A percentile compares a stretch with the other conserved stretches of the same genome.
Conservation (phyloP, 1,140 invertebrate species). For the Archivesica marissinica region DNA sequence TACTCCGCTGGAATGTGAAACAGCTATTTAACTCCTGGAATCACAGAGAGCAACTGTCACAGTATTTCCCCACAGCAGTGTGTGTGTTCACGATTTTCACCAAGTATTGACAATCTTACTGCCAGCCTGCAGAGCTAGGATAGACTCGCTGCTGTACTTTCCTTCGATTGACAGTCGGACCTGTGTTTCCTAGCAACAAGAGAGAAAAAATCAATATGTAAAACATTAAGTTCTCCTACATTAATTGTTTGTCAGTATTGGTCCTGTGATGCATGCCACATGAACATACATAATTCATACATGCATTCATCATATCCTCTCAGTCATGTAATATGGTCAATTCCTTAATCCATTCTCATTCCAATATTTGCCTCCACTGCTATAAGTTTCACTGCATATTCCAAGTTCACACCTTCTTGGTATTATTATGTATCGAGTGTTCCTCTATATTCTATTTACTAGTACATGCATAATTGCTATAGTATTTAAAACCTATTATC, state of each 20-base stretch:
- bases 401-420: no score
- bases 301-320: constrained; percentile 5
- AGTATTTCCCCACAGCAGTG: constrained; percentile 4
- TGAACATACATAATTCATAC: constrained; percentile 21
- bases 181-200: constrained; percentile 9
- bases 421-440: no score
- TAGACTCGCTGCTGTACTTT: constrained; percentile 12
- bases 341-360: no score
- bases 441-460: no score
- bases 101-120: background rate
- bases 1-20: constrained; percentile 26
- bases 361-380: no score
- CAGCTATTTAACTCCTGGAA: constrained; percentile 1
- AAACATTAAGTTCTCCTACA: constrained; percentile 23
- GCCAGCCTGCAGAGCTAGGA: background rate
- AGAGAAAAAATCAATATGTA: constrained; percentile 35
- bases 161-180: constrained; percentile 16
- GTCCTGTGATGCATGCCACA: constrained; percentile 8
- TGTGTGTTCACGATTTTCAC: background rate
- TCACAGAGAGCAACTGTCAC: constrained; percentile 18
- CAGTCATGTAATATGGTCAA: background rate
- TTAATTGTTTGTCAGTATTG: constrained; percentile 26
- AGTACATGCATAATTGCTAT: no score
- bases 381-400: no score
- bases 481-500: no score